Base-by-base conservation (phyloP, 2,797 vertebrate species). In the Cyclopterus lumpus region DNA sequence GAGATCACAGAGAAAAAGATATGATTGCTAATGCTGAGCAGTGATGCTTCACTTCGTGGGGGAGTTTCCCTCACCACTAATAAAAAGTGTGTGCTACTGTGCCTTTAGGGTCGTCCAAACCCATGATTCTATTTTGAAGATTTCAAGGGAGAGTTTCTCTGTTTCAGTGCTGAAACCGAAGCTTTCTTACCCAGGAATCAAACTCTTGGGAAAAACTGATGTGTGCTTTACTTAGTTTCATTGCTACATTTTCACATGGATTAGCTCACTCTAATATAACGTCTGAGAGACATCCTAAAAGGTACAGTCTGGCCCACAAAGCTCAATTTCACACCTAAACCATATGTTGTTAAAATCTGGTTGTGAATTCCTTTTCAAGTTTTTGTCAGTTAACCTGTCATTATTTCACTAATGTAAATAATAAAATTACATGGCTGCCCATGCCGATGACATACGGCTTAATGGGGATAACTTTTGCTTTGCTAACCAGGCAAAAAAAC, bases 11-110 rank as follows among this genome's bases (percentile, higher is more conserved):
- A 67, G 55, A 1, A 20, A 28, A 49, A 62, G 42, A 59, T 30
- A 44, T 51, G 86, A 88, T 78, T 87, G 84, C 89, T 81, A 86
- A 82, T 48, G 76, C 71, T 75, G 81, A 79, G 79, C 71, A 77
- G 62, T 61, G 67, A 82, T 59, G 67, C 65, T 66, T 80, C 60
- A 67, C 67, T 73, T 74, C n/a, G 28, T 54, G 5, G 12, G 22
- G 15, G 38, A 67, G 34, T 72, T 80, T 61, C 77, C 73, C 59
- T 32, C 8, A 34, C 69, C 58, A 7, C 54, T 20, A 32, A n/a
- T n/a, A 66, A 61, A 71, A 22, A 22, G n/a, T 30, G 48, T 34
- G 30, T 12, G 28, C 48, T 4, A 2, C 62, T 34, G 54, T 40
- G 53, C 57, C 54, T 59, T 42, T n/a, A 71, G 40, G 62, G 71